Base-by-base conservation (phyloP, 2,888 invertebrate species). In the Coenonympha arcania region DNA sequence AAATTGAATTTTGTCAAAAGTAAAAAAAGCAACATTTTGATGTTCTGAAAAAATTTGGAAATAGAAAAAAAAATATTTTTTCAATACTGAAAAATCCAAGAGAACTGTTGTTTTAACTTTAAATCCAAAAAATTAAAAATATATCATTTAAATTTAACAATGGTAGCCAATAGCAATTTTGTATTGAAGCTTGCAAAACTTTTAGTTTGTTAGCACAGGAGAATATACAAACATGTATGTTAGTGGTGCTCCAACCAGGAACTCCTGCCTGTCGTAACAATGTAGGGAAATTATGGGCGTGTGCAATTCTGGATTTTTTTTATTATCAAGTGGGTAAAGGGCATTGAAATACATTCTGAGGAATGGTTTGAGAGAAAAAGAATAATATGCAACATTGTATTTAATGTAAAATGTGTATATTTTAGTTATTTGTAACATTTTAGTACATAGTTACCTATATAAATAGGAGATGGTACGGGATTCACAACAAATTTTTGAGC, bases 401-500 rank as follows among this genome's bases (percentile, higher is more conserved):
- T 53, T 46, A 48, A 53, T 52, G 52, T 55, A 55, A 55, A 57
- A 47, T 49, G 55, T 57, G 59, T 57, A 59, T 60, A 60, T 59
- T 59, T 50, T 55, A 55, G 49, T 49, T 51, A 53, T 48, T 51
- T 52, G 51, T 46, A 56, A 59, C 57, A 58, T 59, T 56, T 59
- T 74, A 71, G 76, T 80, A 79, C 55, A 57, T 51, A 79, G 76
- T 78, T 78, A 71, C 39, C 69, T 40, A 71, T 65, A 63, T 69
- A 69, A 66, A 68, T 68, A 75, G 66, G 69, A 64, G 65, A 52
- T 44, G 62, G 65, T 57, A 66, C 68, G 70, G 68, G 70, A 66
- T 66, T 70, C 69, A 70, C 66, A 70, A 76, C 66, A 63, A 69
- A 68, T 72, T 76, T 72, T 76, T 76, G 79, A 79, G 78, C 85